Conservation (phyloP, 1,140 invertebrate species). For the Argopecten irradians region DNA sequence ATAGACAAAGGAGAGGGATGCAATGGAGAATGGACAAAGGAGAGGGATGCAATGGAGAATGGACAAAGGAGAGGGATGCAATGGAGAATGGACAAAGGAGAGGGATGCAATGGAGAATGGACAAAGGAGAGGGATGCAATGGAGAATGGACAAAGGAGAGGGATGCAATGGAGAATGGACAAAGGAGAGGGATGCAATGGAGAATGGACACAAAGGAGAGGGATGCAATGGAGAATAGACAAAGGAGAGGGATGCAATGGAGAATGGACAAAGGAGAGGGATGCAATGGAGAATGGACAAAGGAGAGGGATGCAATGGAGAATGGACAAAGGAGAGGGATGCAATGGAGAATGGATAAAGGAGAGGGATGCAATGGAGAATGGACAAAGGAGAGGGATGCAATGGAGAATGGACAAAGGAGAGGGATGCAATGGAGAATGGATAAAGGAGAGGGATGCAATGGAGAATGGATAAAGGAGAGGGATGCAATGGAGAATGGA, state of each 20-base stretch:
- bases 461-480: not conserved
- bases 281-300: not conserved
- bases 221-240: not conserved
- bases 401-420: not conserved
- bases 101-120: no score
- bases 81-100: no score
- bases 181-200: not conserved
- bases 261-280: not conserved
- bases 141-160: not conserved
- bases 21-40: no score
- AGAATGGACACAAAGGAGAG: not conserved
- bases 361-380: not conserved
- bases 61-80: no score
- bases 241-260: not conserved
- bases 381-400: not conserved
- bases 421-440: not conserved
- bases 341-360: not conserved
- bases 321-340: not conserved
- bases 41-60: no score
- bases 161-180: not conserved
- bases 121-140: not conserved
- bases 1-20: no score
- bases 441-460: not conserved
- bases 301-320: not conserved
- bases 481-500: not conserved